Conservation (phyloP, 2,888 invertebrate species). For the Capitulum mitella region DNA sequence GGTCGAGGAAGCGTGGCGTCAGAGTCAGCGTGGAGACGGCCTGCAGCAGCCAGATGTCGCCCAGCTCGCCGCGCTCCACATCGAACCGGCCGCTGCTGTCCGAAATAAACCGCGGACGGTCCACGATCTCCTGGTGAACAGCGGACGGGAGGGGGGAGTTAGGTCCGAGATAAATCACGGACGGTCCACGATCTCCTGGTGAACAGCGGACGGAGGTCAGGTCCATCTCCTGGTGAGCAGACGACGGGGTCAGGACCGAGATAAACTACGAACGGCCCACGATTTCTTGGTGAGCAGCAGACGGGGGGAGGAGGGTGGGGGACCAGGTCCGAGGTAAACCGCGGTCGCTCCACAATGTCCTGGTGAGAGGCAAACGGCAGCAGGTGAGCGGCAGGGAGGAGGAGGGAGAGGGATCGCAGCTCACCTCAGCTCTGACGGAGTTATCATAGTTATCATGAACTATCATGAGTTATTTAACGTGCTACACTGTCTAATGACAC, state of each 20-base stretch:
- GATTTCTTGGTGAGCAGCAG: no score
- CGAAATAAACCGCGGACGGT: constrained; percentile 54
- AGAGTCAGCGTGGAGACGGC: constrained; percentile 59
- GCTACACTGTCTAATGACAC: no score
- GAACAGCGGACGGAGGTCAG: constrained; percentile 35
- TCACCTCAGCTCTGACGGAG: no score
- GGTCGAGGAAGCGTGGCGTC: constrained; percentile 59
- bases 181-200: constrained; percentile 58
- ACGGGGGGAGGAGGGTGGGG: neutral
- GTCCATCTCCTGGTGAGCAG: constrained; percentile 52
- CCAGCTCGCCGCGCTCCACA: constrained; percentile 53
- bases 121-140: constrained; percentile 58
- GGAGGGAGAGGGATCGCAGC: neutral
- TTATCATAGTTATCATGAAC: no score
- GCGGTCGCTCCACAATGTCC: neutral
- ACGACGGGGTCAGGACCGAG: neutral
- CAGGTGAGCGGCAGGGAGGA: neutral
- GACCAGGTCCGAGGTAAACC: no score
- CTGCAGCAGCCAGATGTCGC: constrained; percentile 56
- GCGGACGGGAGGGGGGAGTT: no score
- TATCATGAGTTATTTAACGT: no score
- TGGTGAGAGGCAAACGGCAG: neutral
- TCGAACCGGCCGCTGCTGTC: constrained; percentile 46
- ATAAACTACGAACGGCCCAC: neutral
- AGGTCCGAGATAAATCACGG: constrained; percentile 52